Evolutionary conservation across 2,888 invertebrate genomes (phyloP).

Genomic region (Exephanes ischioxanthus): DNA sequence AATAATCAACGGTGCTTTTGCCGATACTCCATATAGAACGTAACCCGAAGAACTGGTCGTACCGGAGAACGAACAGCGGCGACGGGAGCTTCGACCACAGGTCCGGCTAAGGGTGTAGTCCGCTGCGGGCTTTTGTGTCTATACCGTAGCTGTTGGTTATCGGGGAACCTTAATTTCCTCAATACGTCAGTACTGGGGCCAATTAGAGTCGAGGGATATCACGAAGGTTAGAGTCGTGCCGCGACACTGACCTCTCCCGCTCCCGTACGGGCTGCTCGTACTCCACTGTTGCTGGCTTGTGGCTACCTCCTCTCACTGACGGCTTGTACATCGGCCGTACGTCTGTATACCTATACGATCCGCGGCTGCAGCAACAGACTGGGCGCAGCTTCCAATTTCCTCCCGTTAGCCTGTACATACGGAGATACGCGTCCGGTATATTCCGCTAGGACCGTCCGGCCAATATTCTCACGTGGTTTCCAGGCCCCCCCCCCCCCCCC

Average conservation of each 20-base stretch:
- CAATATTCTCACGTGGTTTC: constrained; percentile 59
- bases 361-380: constrained; percentile 44
- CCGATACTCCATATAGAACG: constrained; percentile 40
- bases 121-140: constrained; percentile 33
- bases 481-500: constrained; percentile 56
- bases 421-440: constrained; percentile 65
- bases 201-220: constrained; percentile 81
- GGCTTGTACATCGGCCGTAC: neutral
- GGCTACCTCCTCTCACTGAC: constrained; percentile 62
- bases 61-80: constrained; percentile 59
- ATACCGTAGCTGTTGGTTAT: constrained; percentile 69
- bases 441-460: constrained; percentile 47
- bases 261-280: constrained; percentile 48
- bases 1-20: constrained; percentile 22
- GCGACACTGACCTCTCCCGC: constrained; percentile 76
- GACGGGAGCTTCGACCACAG: constrained; percentile 16
- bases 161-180: constrained; percentile 79
- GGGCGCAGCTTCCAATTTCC: constrained; percentile 79
- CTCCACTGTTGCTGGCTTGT: constrained; percentile 61
- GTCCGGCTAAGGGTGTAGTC: constrained; percentile 47
- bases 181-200: constrained; percentile 77
- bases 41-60: constrained; percentile 74
- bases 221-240: constrained; percentile 72
- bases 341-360: constrained; percentile 43
- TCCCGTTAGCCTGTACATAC: constrained; percentile 76